phyloP scores from a whole-genome alignment of 1,140 invertebrate genomes.

The Caenorhabditis inopinata region DNA sequence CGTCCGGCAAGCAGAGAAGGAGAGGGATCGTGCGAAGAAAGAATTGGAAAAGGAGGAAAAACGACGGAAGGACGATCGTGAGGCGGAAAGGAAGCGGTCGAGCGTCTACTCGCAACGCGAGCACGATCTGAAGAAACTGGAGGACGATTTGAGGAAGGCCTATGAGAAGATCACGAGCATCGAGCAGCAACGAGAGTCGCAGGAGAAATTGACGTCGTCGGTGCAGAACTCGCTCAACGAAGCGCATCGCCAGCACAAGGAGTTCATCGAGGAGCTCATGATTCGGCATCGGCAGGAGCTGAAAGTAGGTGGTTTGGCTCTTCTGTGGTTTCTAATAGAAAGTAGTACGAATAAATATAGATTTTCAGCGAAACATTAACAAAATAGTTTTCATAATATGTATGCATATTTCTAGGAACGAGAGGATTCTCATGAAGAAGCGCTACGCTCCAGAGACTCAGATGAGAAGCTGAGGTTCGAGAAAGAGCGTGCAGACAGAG shows the following conservation, averaged over 20 bases:
- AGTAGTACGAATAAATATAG: too few species aligned
- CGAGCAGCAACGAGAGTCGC: background rate
- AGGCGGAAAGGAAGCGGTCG: slow-evolving; percentile 20
- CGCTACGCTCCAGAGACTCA: background rate
- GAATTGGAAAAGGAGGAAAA: slow-evolving; percentile 31
- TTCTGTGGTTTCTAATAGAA: too few species aligned
- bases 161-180: background rate
- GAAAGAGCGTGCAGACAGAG: background rate
- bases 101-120: slow-evolving; percentile 14
- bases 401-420: too few species aligned
- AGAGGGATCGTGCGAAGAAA: slow-evolving; percentile 15
- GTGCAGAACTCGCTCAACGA: slow-evolving; percentile 30
- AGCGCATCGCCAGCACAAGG: slow-evolving; percentile 23
- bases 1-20: slow-evolving; percentile 8
- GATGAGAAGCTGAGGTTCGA: slow-evolving; percentile 2
- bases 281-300: slow-evolving; percentile 32
- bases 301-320: too few species aligned
- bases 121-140: slow-evolving; percentile 6
- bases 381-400: too few species aligned
- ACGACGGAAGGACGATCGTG: background rate
- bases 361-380: too few species aligned
- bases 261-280: slow-evolving; percentile 39
- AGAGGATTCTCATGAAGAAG: background rate
- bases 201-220: background rate
- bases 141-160: slow-evolving; percentile 25